Evolutionary conservation across 2,797 vertebrate genomes (phyloP), one percentile per base, ranked within the genome.

Genomic region (Melanotaenia boesemani): DNA sequence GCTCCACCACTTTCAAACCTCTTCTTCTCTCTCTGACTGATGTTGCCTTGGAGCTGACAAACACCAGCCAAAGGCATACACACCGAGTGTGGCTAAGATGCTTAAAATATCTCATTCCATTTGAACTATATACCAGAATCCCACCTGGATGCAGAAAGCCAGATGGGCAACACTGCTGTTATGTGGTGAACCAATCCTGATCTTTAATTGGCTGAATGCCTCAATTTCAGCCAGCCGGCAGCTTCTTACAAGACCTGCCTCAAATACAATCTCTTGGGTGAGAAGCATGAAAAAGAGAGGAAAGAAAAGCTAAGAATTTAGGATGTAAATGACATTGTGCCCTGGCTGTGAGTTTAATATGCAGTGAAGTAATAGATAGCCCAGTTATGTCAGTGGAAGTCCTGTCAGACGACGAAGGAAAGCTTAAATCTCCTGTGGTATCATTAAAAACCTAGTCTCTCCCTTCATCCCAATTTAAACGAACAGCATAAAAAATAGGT

Each of bases 121-220:
- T 46, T 68, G 57, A 81, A 81, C 61, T 32, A 58, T 57, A 67
- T 24, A 67, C 12, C 26, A 66, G 54, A 80, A 58, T 73, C 67
- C 55, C 88, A 95, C 94, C 86, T 95, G 91, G 67, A 94, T 86
- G 50, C 92, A 89, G 75, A 92, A 39, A 32, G 82, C 44, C 57
- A 80, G 70, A 80, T 84, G 90, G 46, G 74, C 74, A 74, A 84
- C 75, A 28, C 60, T 79, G 67, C 90, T 93, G 61, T 79, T 84
- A 28, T 91, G 88, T 71, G 86, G 88, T 65, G 86, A 89, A 72
- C 76, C 74, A 46, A 86, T 92, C 70, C 88, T 81, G 48, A 74
- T 79, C 4, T 89, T 60, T 57, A 90, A 91, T 46, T 81, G 74
- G 30, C 74, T 63, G 46, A 89, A 66, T 68, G 65, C 60, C 41